Percentiles rank a stretch among this genome's conserved stretches.
These are phyloP conservation scores for Mus caroli DNA, from an alignment of 2,797 vertebrate species.

Conservation along the genomic window DNA sequence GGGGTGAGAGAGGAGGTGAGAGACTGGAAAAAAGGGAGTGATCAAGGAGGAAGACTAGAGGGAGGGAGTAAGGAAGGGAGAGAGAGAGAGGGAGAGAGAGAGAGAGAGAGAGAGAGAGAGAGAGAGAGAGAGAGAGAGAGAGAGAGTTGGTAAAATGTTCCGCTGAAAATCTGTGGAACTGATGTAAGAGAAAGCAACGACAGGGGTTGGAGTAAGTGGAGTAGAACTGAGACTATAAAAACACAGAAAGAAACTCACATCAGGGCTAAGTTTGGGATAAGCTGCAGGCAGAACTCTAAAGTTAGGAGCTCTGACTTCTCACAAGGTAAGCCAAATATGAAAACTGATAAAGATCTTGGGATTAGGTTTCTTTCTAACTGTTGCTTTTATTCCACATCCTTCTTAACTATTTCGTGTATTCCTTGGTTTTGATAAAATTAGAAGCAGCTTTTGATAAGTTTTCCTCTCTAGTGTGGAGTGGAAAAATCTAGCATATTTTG, in stretches of 20 bases:
- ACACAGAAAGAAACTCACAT: constrained; percentile 89
- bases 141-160: constrained; percentile 88
- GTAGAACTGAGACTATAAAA: constrained; percentile 95
- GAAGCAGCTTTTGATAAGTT: constrained; percentile 37
- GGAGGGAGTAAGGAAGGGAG: constrained; percentile 76
- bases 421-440: constrained; percentile 62
- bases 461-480: constrained; percentile 53
- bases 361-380: constrained; percentile 1
- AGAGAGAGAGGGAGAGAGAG: constrained; percentile 79
- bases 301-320: constrained; percentile 79
- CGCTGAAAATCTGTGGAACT: constrained; percentile 93
- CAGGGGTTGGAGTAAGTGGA: constrained; percentile 93
- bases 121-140: constrained; percentile 82
- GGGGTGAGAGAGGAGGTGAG: constrained; percentile 81
- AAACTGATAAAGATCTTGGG: constrained; percentile 45
- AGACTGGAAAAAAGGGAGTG: constrained; percentile 83
- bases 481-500: constrained; percentile 73
- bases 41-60: neutral
- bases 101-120: constrained; percentile 77
- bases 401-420: constrained; percentile 62
- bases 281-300: constrained; percentile 81
- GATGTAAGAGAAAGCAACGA: constrained; percentile 94
- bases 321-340: constrained; percentile 88
- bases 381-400: constrained; percentile 66
- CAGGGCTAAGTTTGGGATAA: constrained; percentile 86